phyloP scores from a whole-genome alignment of 2,113 vertebrate species.

The Hyaena hyaena region DNA sequence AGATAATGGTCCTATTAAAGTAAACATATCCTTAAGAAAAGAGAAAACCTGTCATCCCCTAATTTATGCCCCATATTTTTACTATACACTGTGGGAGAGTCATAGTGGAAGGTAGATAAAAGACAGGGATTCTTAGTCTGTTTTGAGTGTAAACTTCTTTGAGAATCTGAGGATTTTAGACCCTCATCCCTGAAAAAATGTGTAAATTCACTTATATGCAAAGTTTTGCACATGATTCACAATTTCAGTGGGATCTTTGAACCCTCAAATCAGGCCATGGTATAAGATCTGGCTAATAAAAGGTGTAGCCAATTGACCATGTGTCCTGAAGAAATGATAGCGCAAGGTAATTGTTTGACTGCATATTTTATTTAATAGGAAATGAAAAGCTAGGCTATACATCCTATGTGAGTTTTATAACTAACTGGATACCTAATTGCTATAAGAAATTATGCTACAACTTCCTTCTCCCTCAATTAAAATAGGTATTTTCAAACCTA shows the following conservation, averaged over 20 bases:
- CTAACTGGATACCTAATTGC: slow-evolving; percentile 71
- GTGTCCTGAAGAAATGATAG: slow-evolving; percentile 61
- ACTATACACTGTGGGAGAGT: not conserved
- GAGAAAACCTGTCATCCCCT: not conserved
- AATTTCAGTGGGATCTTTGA: not conserved
- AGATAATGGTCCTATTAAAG: not conserved
- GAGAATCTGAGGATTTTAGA: not conserved
- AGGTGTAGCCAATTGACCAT: not conserved
- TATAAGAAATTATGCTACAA: slow-evolving; percentile 52
- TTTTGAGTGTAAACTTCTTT: not conserved
- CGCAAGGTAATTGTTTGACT: slow-evolving; percentile 45
- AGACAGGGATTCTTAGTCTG: not conserved
- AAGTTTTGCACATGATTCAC: not conserved
- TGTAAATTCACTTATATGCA: not conserved
- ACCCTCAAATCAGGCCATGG: fast-evolving
- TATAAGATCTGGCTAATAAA: not conserved
- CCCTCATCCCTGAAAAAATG: not conserved
- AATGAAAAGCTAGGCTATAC: slow-evolving; percentile 44
- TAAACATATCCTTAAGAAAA: not conserved
- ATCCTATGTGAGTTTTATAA: slow-evolving; percentile 56
- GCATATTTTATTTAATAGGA: slow-evolving; percentile 62
- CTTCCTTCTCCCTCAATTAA: not conserved
- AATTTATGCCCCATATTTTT: not conserved
- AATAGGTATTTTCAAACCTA: not conserved
- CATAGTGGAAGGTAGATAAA: not conserved